Evolutionary conservation across 2,888 invertebrate species (phyloP).

Genomic region (Agrochola circellaris): DNA sequence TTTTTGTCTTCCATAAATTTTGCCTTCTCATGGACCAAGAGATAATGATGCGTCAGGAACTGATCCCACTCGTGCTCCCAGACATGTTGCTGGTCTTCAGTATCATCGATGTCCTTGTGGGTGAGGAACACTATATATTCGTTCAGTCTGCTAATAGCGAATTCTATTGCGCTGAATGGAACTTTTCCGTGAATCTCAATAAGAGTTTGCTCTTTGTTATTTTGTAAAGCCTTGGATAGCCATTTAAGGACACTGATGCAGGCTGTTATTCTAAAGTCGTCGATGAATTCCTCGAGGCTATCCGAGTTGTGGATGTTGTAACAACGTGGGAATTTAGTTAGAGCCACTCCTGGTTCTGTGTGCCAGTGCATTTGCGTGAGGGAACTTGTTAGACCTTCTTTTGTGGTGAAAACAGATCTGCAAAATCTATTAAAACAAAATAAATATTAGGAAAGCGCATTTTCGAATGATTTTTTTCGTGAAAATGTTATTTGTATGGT

Average conservation of each 20-base stretch:
- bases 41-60: conserved; percentile 93
- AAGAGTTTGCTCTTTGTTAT: conserved; percentile 90
- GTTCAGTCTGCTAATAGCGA: conserved; percentile 94
- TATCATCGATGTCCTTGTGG: conserved; percentile 94
- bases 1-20: conserved; percentile 87
- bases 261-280: conserved; percentile 97
- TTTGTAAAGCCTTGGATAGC: conserved; percentile 91
- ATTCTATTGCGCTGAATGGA: conserved; percentile 94
- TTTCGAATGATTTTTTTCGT: neutral
- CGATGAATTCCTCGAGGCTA: conserved; percentile 95
- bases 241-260: conserved; percentile 96
- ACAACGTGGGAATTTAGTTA: conserved; percentile 96
- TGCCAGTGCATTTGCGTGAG: conserved; percentile 96
- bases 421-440: conserved; percentile 93
- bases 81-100: conserved; percentile 91
- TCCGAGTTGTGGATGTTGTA: conserved; percentile 96
- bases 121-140: conserved; percentile 94
- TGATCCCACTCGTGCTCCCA: conserved; percentile 98
- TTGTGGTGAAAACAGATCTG: conserved; percentile 97
- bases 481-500: conserved; percentile 5
- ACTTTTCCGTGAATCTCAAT: conserved; percentile 92
- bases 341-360: conserved; percentile 94
- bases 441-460: neutral
- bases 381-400: conserved; percentile 95
- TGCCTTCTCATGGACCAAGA: conserved; percentile 92